A percentile compares a stretch with the other conserved stretches of the same genome.
Conservation (phyloP, 2,113 vertebrate genomes). For the Pseudopipra pipra region DNA sequence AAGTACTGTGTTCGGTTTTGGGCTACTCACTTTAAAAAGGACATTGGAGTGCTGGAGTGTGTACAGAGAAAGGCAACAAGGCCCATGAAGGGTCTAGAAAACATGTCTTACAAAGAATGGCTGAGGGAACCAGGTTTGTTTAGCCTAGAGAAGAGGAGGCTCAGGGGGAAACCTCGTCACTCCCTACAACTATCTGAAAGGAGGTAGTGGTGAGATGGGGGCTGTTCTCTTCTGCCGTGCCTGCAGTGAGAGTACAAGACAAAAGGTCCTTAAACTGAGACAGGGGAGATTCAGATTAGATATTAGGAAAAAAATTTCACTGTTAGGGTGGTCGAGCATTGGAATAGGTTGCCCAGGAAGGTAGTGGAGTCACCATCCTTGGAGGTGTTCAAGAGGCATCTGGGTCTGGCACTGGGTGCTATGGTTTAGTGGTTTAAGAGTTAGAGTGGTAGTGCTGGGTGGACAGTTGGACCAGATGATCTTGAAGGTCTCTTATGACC, state of each 20-base stretch:
- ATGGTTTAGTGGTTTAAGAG: not conserved
- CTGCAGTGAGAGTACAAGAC: not conserved
- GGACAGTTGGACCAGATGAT: no score
- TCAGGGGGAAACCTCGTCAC: not conserved
- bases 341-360: not conserved
- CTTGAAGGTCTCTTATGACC: not conserved
- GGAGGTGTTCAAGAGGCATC: not conserved
- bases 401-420: not conserved
- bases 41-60: not conserved
- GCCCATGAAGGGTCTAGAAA: not conserved
- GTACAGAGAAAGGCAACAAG: not conserved
- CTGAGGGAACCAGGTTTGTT: not conserved
- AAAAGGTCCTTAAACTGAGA: not conserved
- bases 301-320: no score
- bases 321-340: not conserved
- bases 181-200: not conserved
- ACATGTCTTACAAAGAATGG: not conserved
- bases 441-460: not conserved
- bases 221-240: accelerated
- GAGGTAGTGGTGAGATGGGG: not conserved
- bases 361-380: not conserved
- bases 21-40: not conserved
- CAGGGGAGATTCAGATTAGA: not conserved
- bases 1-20: not conserved
- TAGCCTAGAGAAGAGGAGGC: not conserved